These are phyloP conservation scores for Cantharis flavilabris DNA, from an alignment of 2,888 invertebrate genomes.

Conservation along the genomic window DNA sequence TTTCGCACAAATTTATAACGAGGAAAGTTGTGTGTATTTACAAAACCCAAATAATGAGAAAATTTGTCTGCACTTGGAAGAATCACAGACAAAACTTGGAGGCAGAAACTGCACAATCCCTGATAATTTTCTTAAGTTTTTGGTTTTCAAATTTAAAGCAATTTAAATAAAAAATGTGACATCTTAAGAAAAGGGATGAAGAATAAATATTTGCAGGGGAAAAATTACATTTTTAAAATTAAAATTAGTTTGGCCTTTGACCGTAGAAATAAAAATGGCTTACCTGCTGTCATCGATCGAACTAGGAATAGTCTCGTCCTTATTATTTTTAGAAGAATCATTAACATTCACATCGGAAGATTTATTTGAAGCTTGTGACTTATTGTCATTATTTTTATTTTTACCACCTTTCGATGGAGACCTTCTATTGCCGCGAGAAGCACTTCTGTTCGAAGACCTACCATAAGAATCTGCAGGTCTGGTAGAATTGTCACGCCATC, in stretches of 20 bases:
- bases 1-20: background rate
- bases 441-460: conserved; percentile 24
- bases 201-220: background rate
- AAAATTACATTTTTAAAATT: background rate
- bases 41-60: background rate
- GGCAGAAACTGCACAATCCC: background rate
- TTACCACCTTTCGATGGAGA: conserved; percentile 24
- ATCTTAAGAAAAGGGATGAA: background rate
- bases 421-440: conserved; percentile 20
- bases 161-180: background rate
- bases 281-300: conserved; percentile 26
- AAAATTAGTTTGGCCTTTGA: background rate
- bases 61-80: background rate
- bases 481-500: conserved; percentile 30
- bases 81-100: background rate
- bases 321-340: conserved; percentile 37
- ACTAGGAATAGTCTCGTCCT: conserved; percentile 20
- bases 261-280: conserved; percentile 9
- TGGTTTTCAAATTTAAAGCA: background rate
- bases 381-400: conserved; percentile 16
- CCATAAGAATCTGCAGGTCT: conserved; percentile 19
- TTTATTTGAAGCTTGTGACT: conserved; percentile 18
- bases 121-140: background rate
- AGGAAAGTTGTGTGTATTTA: background rate
- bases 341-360: conserved; percentile 28